Evolutionary conservation across 2,888 invertebrate species (phyloP), one percentile per base, ranked within the genome.

Genomic region (Acleris literana): DNA sequence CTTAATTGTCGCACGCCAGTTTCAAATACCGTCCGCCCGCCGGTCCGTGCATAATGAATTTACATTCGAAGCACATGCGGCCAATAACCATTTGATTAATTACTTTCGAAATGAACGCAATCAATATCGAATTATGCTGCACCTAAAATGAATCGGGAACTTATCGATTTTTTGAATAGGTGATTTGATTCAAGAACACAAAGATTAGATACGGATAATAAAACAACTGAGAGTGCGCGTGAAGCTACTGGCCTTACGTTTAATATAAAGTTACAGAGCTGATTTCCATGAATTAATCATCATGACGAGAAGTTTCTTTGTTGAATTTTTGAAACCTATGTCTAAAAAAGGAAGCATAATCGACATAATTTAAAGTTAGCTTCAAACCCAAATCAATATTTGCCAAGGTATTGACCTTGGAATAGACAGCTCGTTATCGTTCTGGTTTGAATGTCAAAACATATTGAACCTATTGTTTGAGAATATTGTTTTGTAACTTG

Each of bases 171-270:
- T 69, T 66, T 69, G 66, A 67, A 69, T 60, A 68, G 70, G 71
- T 65, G 70, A 72, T 75, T 73, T 68, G 65, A 70, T 77, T 77
- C 81, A 82, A 83, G 79, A 77, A 75, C 80, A 73, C 68, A 72
- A 71, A n/a, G n/a, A 79, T 88, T 85, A 80, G 86, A 73, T 64
- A 84, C 79, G 85, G 79, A 52, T 76, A 80, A 87, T 87, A 85
- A 84, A 81, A 75, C 66, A 72, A 69, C 54, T 74, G 74, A 75
- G 73, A 69, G 74, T 76, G 75, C 73, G 76, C 73, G 77, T 75
- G 75, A 78, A 72, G 76, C 80, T 82, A 62, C 81, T 68, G 75
- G 76, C 77, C 76, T 82, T 78, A 74, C 69, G 69, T 73, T 70
- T 72, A 63, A 75, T 75, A 69, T 75, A 75, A 76, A 76, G 54